phyloP scores from a whole-genome alignment of 2,797 vertebrate species.

The Squalus acanthias region DNA sequence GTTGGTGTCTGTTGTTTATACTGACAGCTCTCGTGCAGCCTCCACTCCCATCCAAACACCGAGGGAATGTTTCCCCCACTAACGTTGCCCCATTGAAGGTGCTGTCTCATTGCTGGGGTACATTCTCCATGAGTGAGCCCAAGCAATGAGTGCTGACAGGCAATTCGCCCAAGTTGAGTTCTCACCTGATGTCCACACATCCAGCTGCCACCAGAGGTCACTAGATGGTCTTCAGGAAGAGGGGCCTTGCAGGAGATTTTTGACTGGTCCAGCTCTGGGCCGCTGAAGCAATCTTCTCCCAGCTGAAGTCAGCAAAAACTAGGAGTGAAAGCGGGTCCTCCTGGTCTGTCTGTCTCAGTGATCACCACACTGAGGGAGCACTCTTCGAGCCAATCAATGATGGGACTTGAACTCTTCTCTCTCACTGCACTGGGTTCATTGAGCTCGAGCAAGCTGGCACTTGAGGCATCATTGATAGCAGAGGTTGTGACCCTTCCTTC shows the following conservation, averaged over 20 bases:
- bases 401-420: not conserved
- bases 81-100: not conserved
- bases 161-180: not conserved
- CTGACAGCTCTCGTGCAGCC: not conserved
- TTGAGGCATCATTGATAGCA: not conserved
- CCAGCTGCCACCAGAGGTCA: not conserved
- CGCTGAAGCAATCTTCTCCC: not conserved
- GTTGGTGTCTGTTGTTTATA: conserved; percentile 51
- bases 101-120: not conserved
- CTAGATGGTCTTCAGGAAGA: not conserved
- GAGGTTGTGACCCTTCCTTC: not conserved
- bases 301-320: no score
- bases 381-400: not conserved
- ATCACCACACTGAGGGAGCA: not conserved
- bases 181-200: not conserved
- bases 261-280: not conserved
- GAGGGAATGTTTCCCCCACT: not conserved
- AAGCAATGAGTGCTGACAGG: not conserved
- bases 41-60: not conserved
- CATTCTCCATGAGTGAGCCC: not conserved
- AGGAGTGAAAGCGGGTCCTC: no score
- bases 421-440: not conserved
- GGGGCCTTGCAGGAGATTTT: not conserved
- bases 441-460: not conserved
- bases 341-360: not conserved